Evolutionary conservation across 2,888 invertebrate species (phyloP).

Genomic region (Ormyrus pomaceus): DNA sequence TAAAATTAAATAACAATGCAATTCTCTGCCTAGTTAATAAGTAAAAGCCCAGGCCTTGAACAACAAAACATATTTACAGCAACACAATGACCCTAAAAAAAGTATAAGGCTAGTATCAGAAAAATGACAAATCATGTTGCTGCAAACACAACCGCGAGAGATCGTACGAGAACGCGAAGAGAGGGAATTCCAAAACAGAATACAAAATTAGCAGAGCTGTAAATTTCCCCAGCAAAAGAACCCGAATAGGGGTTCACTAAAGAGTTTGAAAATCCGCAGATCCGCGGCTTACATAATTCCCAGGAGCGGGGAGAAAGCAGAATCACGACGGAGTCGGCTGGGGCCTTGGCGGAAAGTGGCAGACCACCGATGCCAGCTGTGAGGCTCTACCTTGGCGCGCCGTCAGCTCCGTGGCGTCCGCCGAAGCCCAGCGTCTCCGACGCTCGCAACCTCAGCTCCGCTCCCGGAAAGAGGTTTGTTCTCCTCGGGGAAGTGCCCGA

Average conservation of each 20-base stretch:
- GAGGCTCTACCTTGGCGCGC: constrained; percentile 49
- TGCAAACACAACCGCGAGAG: constrained; percentile 6
- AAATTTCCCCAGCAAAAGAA: background rate
- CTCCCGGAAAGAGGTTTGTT: too few relatives aligned
- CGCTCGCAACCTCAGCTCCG: too few relatives aligned
- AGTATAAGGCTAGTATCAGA: constrained; percentile 10
- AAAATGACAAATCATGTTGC: constrained; percentile 48
- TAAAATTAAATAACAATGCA: background rate
- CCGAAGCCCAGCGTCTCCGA: constrained; percentile 42
- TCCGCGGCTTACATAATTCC: constrained; percentile 60
- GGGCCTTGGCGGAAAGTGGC: too few relatives aligned
- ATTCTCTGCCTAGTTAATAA: background rate
- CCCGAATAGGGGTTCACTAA: too few relatives aligned
- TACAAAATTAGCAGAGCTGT: constrained; percentile 1
- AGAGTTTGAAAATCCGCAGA: too few relatives aligned
- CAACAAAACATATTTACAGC: too few relatives aligned
- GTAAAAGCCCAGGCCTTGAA: background rate
- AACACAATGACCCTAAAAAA: background rate
- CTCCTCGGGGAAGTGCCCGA: too few relatives aligned
- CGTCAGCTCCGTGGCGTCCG: constrained; percentile 52
- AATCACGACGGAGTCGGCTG: too few relatives aligned
- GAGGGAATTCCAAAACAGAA: constrained; percentile 2
- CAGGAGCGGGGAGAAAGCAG: constrained; percentile 51
- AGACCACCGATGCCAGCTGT: constrained; percentile 64
- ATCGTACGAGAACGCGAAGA: too few relatives aligned